phyloP scores from a whole-genome alignment of 2,888 invertebrate species.

The Schizaphis graminum region DNA sequence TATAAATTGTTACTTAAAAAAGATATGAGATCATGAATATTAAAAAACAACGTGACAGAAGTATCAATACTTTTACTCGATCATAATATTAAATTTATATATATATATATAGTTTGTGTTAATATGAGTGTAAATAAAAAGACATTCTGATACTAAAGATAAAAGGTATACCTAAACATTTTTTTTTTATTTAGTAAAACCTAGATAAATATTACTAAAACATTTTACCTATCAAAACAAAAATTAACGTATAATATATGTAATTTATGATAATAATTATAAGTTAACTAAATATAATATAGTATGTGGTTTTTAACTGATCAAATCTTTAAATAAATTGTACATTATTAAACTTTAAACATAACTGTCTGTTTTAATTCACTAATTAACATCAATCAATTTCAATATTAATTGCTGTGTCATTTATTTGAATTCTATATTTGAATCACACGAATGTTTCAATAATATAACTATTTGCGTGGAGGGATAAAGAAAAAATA shows the following conservation, averaged over 20 bases:
- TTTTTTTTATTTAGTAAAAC: background rate
- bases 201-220: background rate
- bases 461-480: background rate
- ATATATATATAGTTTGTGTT: background rate
- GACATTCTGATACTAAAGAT: background rate
- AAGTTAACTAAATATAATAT: background rate
- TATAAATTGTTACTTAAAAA: constrained; percentile 10
- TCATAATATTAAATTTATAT: background rate
- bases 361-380: background rate
- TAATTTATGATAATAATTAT: background rate
- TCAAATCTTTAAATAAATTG: background rate
- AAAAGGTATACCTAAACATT: background rate
- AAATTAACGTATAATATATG: background rate
- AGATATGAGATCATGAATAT: background rate
- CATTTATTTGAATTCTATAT: background rate
- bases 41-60: background rate
- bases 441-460: background rate
- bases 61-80: background rate
- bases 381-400: background rate
- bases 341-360: background rate
- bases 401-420: background rate
- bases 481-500: background rate
- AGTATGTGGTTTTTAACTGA: background rate
- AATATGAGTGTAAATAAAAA: background rate
- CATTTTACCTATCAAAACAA: background rate